Evolutionary conservation across 2,888 invertebrate genomes (phyloP).

Genomic region (Tanypteryx hageni): DNA sequence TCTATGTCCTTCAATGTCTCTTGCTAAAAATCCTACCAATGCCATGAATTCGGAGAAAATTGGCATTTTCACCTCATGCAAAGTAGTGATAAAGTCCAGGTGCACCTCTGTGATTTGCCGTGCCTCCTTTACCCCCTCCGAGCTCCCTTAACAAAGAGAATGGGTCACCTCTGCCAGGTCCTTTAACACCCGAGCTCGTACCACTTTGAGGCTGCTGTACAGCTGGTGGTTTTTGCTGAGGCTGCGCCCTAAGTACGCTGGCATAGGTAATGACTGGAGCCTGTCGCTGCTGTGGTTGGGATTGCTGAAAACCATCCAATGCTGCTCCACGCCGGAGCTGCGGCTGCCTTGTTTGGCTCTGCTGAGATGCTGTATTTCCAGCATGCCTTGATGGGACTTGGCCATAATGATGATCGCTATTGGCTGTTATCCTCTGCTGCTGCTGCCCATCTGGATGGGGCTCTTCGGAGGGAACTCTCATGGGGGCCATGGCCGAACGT

Average conservation of each 20-base stretch:
- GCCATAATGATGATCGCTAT: not conserved
- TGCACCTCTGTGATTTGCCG: constrained; percentile 58
- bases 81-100: constrained; percentile 79
- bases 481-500: constrained; percentile 22
- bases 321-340: not conserved
- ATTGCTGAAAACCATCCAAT: constrained; percentile 12
- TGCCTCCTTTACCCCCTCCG: constrained; percentile 73
- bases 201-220: constrained; percentile 67
- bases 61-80: constrained; percentile 72
- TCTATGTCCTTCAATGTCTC: not conserved
- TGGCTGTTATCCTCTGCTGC: constrained; percentile 36
- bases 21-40: constrained; percentile 39
- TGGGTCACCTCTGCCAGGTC: constrained; percentile 72
- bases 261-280: constrained; percentile 72
- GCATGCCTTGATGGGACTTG: not conserved
- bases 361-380: not conserved
- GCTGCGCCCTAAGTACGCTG: constrained; percentile 71
- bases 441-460: constrained; percentile 60
- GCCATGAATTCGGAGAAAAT: constrained; percentile 59
- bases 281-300: constrained; percentile 54
- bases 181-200: constrained; percentile 65
- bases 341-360: constrained; percentile 19
- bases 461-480: constrained; percentile 35
- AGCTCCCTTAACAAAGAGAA: constrained; percentile 77
- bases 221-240: constrained; percentile 72